Conservation (phyloP, 2,797 vertebrate genomes). For the Hephaestus fuliginosus region DNA sequence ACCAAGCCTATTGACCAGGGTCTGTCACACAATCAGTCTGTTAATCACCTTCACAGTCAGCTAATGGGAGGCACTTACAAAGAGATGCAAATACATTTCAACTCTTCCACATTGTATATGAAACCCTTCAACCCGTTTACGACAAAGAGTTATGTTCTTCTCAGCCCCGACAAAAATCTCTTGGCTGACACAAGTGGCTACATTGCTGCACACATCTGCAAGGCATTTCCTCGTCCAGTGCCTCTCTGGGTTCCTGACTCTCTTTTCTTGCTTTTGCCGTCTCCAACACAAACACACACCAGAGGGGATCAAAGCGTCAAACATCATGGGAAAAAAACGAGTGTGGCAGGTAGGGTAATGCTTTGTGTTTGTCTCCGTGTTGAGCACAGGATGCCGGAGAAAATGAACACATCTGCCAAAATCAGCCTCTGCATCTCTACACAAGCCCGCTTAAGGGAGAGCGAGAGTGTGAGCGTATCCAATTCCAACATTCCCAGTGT, state of each 20-base stretch:
- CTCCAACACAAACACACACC: conserved; percentile 57
- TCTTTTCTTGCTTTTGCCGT: conserved; percentile 36
- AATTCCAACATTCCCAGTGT: conserved; percentile 69
- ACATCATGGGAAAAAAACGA: conserved; percentile 38
- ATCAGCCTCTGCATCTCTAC: conserved; percentile 63
- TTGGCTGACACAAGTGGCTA: conserved; percentile 59
- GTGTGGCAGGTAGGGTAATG: conserved; percentile 62
- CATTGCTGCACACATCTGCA: conserved; percentile 76
- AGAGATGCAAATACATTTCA: conserved; percentile 40
- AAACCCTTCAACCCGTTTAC: conserved; percentile 45
- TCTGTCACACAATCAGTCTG: conserved; percentile 53
- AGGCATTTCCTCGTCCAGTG: conserved; percentile 69
- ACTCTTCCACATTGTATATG: conserved; percentile 1
- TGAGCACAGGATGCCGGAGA: conserved; percentile 40
- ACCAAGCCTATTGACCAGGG: conserved; percentile 42
- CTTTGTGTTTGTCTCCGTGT: conserved; percentile 52
- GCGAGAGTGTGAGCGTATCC: conserved; percentile 47
- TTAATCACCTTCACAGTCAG: conserved; percentile 62
- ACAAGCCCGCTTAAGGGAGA: conserved; percentile 45
- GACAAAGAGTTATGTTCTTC: conserved; percentile 48
- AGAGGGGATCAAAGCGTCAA: conserved; percentile 47
- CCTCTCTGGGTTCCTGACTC: conserved; percentile 45
- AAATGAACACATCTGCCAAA: conserved; percentile 71
- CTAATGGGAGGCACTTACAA: conserved; percentile 39
- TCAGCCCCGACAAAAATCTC: conserved; percentile 57